A percentile compares a stretch with the other conserved stretches of the same genome.
These are phyloP conservation scores for Stenolophus ochropezus DNA, from an alignment of 2,888 invertebrate species.

Conservation along the genomic window DNA sequence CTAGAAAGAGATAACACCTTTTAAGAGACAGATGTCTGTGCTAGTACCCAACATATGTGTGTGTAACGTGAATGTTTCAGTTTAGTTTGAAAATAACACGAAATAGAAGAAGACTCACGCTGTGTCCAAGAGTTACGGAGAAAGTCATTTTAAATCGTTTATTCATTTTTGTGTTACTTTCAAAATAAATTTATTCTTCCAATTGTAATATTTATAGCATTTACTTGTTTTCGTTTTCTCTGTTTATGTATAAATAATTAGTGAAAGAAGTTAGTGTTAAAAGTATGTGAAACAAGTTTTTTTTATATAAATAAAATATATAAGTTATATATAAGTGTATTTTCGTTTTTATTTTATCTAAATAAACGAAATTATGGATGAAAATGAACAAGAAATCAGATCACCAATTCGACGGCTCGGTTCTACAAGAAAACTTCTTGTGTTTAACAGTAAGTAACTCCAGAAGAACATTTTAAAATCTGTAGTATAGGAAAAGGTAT, in stretches of 20 bases:
- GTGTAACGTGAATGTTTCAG: conserved; percentile 35
- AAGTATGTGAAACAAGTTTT: conserved; percentile 46
- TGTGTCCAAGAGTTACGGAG: conserved; percentile 26
- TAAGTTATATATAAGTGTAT: conserved; percentile 33
- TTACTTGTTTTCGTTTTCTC: conserved; percentile 16
- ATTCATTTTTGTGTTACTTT: conserved; percentile 14
- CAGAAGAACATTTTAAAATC: conserved; percentile 1
- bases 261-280: conserved; percentile 11
- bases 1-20: conserved; percentile 29
- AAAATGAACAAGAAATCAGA: conserved; percentile 84
- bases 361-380: conserved; percentile 76
- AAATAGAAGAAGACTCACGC: conserved; percentile 42
- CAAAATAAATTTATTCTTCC: conserved; percentile 16
- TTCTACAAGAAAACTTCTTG: conserved; percentile 86
- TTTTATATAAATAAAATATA: conserved; percentile 10
- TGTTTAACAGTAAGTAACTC: conserved; percentile 83
- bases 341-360: conserved; percentile 32
- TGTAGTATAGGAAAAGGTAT: not conserved
- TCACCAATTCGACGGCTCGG: conserved; percentile 88
- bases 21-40: conserved; percentile 47
- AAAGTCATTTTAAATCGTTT: conserved; percentile 41
- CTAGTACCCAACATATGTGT: conserved; percentile 13
- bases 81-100: conserved; percentile 52
- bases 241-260: conserved; percentile 24
- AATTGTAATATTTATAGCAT: not conserved